These are phyloP conservation scores for Thaleichthys pacificus DNA, from an alignment of 2,797 vertebrate genomes.

Conservation along the genomic window DNA sequence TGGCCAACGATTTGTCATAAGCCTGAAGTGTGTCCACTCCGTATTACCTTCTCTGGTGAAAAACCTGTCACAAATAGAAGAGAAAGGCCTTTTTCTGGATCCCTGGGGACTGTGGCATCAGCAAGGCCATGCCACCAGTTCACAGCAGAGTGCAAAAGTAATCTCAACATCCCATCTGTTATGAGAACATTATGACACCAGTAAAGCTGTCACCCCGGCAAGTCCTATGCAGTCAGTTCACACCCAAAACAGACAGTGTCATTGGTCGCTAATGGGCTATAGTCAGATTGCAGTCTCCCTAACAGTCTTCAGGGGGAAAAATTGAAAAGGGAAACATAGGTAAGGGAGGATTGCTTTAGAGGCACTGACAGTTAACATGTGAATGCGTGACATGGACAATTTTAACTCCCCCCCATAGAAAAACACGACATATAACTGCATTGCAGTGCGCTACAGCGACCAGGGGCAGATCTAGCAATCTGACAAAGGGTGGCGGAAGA, in stretches of 20 bases:
- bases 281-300: background rate
- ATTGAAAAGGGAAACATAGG: background rate
- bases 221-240: background rate
- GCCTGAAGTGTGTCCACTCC: background rate
- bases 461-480: slow-evolving; percentile 49
- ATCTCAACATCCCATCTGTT: background rate
- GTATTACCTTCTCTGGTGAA: background rate
- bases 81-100: background rate
- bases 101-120: background rate
- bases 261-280: background rate
- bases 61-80: background rate
- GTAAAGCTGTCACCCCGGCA: background rate
- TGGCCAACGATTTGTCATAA: background rate
- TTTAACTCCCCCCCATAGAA: background rate
- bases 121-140: no score
- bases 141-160: background rate
- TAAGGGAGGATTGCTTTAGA: background rate
- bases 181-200: background rate
- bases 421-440: slow-evolving; percentile 21
- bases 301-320: background rate
- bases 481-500: slow-evolving; percentile 66
- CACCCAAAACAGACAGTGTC: background rate
- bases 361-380: background rate
- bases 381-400: no score
- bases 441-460: slow-evolving; percentile 64